phyloP scores from a whole-genome alignment of 1,140 invertebrate genomes.

The Zaprionus davidi region DNA sequence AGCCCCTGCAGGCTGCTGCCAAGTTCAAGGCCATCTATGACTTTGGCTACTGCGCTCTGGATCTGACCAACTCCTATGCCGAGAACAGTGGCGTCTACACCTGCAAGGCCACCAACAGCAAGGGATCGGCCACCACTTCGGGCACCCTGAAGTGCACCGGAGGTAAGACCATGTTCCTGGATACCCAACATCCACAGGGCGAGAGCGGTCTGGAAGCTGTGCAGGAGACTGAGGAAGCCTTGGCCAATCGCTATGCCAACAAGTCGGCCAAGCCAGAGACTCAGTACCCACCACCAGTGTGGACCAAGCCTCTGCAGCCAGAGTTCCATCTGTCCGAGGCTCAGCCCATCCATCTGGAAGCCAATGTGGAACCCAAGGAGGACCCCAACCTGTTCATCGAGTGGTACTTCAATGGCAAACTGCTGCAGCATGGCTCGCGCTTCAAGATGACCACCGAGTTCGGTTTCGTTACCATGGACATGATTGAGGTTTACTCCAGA shows the following conservation, averaged over 20 bases:
- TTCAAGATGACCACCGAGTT: conserved; percentile 96
- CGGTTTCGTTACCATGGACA: conserved; percentile 95
- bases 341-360: conserved; percentile 95
- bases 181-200: conserved; percentile 96
- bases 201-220: conserved; percentile 93
- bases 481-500: conserved; percentile 94
- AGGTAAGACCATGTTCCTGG: conserved; percentile 91
- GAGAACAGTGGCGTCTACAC: conserved; percentile 96
- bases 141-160: conserved; percentile 93
- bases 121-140: conserved; percentile 94
- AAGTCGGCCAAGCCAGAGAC: conserved; percentile 88
- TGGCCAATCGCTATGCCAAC: conserved; percentile 88
- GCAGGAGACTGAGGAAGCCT: conserved; percentile 92
- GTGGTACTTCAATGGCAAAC: conserved; percentile 97
- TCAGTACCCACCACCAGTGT: conserved; percentile 94
- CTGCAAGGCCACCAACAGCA: conserved; percentile 95
- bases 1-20: conserved; percentile 91
- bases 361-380: conserved; percentile 96
- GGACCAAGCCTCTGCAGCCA: conserved; percentile 91
- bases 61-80: conserved; percentile 92
- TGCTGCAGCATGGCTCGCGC: conserved; percentile 92
- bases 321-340: conserved; percentile 95
- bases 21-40: conserved; percentile 94
- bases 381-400: conserved; percentile 98
- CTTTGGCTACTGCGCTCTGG: conserved; percentile 94